These are phyloP conservation scores for Drosophila emarginata DNA, from an alignment of 2,888 invertebrate species.

Conservation along the genomic window DNA sequence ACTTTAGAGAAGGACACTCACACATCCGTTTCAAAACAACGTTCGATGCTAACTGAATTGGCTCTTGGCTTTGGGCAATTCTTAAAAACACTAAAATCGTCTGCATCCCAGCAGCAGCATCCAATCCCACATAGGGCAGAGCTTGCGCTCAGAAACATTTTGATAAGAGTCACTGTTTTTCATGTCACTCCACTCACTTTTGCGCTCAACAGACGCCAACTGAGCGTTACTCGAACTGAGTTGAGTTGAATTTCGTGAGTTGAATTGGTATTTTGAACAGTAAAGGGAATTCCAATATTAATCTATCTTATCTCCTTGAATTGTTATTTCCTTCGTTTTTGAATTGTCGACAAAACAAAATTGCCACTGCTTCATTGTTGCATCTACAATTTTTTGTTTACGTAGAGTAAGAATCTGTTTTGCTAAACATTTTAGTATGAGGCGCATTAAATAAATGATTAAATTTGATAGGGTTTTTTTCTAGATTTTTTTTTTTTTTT, in stretches of 20 bases:
- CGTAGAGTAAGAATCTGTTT: neutral
- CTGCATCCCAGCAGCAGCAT: conserved; percentile 24
- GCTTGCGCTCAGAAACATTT: conserved; percentile 35
- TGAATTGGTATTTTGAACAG: neutral
- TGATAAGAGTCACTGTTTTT: conserved; percentile 16
- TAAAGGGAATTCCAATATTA: neutral
- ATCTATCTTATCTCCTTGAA: neutral
- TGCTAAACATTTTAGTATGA: neutral
- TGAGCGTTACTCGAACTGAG: neutral
- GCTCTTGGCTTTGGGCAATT: conserved; percentile 38
- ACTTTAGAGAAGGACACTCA: neutral
- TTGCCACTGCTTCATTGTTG: neutral
- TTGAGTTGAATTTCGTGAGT: conserved; percentile 7
- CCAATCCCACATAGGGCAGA: conserved; percentile 36
- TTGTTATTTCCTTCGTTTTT: neutral
- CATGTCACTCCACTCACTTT: conserved; percentile 7
- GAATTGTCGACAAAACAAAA: too few relatives aligned
- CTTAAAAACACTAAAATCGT: conserved; percentile 48
- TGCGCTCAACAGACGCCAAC: conserved; percentile 5
- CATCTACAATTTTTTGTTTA: neutral
- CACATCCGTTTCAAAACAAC: conserved; percentile 80
- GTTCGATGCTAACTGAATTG: conserved; percentile 80
- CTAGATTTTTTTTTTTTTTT: too few relatives aligned
- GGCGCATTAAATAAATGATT: neutral
- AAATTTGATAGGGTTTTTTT: neutral